Percentiles rank a stretch among this genome's conserved stretches.
Evolutionary conservation across 2,113 vertebrate species (phyloP).

Genomic region (Alethe diademata): DNA sequence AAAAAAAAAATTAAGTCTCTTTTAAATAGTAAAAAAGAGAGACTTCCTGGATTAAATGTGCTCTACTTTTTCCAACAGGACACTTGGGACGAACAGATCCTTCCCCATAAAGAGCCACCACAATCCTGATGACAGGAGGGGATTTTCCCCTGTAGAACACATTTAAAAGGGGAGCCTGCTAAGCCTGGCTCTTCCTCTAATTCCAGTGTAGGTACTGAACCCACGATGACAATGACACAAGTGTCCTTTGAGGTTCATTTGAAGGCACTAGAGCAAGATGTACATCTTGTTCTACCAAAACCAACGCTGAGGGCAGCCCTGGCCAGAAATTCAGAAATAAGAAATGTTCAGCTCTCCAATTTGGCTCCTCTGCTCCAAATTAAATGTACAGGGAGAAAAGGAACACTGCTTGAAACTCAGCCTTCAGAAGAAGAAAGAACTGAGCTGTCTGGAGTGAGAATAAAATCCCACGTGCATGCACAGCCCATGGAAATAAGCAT

Average conservation of each 20-base stretch:
- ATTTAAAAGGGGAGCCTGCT: not conserved
- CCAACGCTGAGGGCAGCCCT: not conserved
- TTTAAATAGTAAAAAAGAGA: not conserved
- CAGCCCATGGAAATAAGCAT: not conserved
- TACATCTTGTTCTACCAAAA: not conserved
- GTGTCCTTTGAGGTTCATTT: not conserved
- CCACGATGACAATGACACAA: not conserved
- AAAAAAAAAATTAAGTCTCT: not conserved
- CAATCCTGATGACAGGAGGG: not conserved
- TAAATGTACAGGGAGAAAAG: not conserved
- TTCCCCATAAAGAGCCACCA: not conserved
- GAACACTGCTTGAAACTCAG: not conserved
- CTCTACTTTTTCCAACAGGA: not conserved
- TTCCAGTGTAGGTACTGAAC: not conserved
- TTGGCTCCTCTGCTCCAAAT: not conserved
- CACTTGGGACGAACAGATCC: not conserved
- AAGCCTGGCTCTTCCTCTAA: not conserved
- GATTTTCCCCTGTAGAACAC: not conserved
- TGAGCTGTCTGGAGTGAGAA: not conserved
- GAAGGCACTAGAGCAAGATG: not conserved
- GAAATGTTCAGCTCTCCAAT: not conserved
- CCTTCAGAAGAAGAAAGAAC: not conserved
- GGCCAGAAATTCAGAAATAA: not conserved
- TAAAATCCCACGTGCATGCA: not conserved
- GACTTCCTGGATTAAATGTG: not conserved